These are phyloP conservation scores for Psephotus haematonotus DNA, from an alignment of 2,113 vertebrate species.

Conservation along the genomic window DNA sequence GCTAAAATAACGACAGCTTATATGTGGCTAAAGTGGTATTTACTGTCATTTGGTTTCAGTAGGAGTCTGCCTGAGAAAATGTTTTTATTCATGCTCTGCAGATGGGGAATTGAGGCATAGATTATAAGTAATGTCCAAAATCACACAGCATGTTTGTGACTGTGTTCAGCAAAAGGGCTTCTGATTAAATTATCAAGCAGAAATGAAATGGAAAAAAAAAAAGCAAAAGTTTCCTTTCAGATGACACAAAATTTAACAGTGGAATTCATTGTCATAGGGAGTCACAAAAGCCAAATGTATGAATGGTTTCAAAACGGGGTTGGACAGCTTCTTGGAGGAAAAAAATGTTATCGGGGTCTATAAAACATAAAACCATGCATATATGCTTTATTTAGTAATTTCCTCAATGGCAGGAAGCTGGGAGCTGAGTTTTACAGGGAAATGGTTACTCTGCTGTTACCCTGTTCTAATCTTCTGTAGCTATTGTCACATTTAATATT, in stretches of 20 bases:
- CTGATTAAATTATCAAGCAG: neutral
- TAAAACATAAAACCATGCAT: neutral
- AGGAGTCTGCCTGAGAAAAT: neutral
- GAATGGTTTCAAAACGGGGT: neutral
- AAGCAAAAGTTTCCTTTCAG: neutral
- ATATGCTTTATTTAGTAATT: neutral
- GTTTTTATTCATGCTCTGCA: neutral
- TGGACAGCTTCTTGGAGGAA: neutral
- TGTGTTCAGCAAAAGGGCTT: neutral
- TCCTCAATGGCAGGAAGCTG: neutral
- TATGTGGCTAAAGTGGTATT: neutral
- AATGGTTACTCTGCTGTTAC: neutral
- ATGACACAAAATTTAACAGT: neutral
- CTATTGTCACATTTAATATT: neutral
- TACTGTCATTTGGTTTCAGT: neutral
- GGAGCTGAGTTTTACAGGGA: neutral
- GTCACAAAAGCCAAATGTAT: neutral
- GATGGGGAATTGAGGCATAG: neutral
- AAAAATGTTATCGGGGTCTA: neutral
- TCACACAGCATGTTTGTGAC: neutral
- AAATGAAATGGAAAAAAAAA: neutral
- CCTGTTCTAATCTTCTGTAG: neutral
- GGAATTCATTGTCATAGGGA: neutral
- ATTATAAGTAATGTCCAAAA: neutral
- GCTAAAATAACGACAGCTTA: neutral